Evolutionary conservation across 2,797 vertebrate species (phyloP).

Genomic region (Numenius phaeopus): DNA sequence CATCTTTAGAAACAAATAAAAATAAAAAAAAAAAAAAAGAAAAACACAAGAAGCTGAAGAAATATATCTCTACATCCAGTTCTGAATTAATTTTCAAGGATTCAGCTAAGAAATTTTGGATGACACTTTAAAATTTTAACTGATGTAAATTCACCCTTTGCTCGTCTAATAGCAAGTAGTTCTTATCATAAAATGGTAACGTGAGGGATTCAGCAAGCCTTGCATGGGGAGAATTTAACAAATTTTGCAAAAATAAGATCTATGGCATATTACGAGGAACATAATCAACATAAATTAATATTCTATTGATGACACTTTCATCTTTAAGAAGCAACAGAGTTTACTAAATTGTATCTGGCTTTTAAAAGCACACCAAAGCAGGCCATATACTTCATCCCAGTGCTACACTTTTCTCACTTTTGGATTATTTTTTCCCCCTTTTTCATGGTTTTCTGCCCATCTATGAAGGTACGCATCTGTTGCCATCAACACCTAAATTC

Average conservation of each 20-base stretch:
- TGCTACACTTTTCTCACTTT: not conserved
- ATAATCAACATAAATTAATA: not conserved
- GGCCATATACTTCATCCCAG: not conserved
- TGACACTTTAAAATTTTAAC: not conserved
- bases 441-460: constrained; percentile 32
- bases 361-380: not conserved
- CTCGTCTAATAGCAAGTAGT: not conserved
- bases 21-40: not conserved
- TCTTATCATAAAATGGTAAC: not conserved
- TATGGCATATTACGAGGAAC: not conserved
- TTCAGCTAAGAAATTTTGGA: not conserved
- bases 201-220: not conserved
- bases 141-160: not conserved
- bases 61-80: not conserved
- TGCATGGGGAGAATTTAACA: not conserved
- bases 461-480: constrained; percentile 69
- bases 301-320: not conserved
- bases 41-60: not conserved
- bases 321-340: not conserved
- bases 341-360: not conserved
- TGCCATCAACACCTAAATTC: constrained; percentile 73
- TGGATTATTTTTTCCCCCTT: not conserved
- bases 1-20: not conserved
- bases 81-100: not conserved
- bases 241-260: not conserved